Evolutionary conservation across 2,113 vertebrate genomes (phyloP).

Genomic region (Actinemys pallida): DNA sequence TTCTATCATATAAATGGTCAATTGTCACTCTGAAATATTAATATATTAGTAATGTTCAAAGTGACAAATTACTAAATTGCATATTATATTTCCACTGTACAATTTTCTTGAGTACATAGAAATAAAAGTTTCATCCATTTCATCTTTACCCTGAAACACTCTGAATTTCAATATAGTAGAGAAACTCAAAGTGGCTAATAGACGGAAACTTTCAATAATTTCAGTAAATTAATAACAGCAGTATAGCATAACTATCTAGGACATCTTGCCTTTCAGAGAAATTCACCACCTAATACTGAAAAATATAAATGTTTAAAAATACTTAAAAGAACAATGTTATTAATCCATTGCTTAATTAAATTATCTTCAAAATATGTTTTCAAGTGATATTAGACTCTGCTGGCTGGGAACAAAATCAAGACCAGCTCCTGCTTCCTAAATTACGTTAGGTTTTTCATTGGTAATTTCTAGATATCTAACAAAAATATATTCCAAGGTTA

Average conservation of each 20-base stretch:
- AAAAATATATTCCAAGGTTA: conserved; percentile 56
- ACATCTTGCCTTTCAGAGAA: background rate
- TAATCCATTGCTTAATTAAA: background rate
- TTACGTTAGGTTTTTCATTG: background rate
- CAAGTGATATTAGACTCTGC: background rate
- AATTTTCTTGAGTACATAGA: background rate
- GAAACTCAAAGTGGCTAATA: background rate
- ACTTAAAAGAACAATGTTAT: background rate
- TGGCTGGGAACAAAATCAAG: conserved; percentile 17
- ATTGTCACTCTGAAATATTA: background rate
- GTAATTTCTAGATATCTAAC: background rate
- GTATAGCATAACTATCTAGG: background rate
- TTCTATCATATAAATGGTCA: background rate
- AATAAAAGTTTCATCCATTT: background rate
- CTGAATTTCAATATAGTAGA: background rate
- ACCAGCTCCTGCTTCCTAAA: conserved; percentile 26
- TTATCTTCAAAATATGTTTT: conserved; percentile 20
- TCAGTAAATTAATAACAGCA: background rate
- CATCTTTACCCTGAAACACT: background rate
- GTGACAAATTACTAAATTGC: background rate
- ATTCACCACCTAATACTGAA: background rate
- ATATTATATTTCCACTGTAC: background rate
- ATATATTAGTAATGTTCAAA: background rate
- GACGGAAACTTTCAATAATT: background rate
- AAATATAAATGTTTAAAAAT: conserved; percentile 17